Evolutionary conservation across 2,113 vertebrate species (phyloP).

Genomic region (Panurus biarmicus): DNA sequence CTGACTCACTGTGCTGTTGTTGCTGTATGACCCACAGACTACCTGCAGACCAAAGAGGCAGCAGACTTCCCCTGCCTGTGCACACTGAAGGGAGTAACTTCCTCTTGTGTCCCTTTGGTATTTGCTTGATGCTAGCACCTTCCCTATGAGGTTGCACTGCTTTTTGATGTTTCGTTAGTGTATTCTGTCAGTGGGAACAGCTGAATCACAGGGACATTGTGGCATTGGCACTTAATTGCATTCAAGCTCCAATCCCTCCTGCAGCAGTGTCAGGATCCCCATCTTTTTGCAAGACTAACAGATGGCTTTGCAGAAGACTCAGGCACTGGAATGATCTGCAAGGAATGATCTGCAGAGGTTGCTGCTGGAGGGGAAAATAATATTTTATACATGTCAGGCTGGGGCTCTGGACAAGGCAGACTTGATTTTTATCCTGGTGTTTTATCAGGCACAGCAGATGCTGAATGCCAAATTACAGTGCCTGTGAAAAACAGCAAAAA

Average conservation of each 20-base stretch:
- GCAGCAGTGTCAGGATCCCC: not conserved
- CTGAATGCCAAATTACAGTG: not conserved
- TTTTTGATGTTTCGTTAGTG: not conserved
- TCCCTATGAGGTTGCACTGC: accelerated
- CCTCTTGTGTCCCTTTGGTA: not conserved
- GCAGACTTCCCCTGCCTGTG: not conserved
- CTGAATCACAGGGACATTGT: not conserved
- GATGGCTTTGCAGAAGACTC: not conserved
- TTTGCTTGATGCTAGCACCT: not conserved
- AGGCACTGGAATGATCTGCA: not conserved
- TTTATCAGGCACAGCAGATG: not conserved
- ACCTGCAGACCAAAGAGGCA: not conserved
- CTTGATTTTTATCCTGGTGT: not conserved
- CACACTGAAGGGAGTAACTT: not conserved
- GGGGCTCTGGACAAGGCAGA: not conserved
- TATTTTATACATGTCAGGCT: not conserved
- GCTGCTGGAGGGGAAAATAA: not conserved
- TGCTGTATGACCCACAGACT: accelerated
- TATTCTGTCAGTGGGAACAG: not conserved
- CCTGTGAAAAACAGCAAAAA: not conserved
- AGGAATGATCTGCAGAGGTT: not conserved
- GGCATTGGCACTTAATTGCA: not conserved
- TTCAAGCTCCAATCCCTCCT: not conserved
- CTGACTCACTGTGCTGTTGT: accelerated
- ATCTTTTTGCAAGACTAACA: not conserved